phyloP scores from a whole-genome alignment of 2,113 vertebrate genomes.

The Ciconia stormi region DNA sequence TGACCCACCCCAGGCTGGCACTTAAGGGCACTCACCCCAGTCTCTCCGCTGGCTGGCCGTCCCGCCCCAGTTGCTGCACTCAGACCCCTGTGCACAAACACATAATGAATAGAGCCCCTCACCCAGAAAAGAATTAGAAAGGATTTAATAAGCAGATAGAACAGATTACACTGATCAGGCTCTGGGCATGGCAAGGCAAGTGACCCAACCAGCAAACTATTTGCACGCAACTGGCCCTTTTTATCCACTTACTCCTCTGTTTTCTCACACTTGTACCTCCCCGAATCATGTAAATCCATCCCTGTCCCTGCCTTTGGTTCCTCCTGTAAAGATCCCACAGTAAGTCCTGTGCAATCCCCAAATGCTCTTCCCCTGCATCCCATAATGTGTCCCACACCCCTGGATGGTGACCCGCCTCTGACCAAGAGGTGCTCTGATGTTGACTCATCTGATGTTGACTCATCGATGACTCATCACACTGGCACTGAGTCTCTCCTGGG shows the following conservation, averaged over 20 bases:
- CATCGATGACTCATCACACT: too few relatives aligned
- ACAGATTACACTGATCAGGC: not conserved
- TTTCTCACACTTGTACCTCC: not conserved
- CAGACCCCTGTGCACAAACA: too few relatives aligned
- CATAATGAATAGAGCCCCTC: not conserved
- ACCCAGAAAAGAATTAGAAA: not conserved
- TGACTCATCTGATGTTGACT: not conserved
- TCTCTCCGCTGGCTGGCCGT: not conserved
- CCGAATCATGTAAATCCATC: not conserved
- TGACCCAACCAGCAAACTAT: not conserved
- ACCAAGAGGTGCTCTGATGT: not conserved
- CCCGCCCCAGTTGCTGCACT: not conserved
- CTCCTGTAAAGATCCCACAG: not conserved
- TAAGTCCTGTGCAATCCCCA: not conserved
- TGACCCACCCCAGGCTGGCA: not conserved
- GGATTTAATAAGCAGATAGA: not conserved
- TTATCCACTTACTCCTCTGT: not conserved
- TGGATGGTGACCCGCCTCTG: too few relatives aligned
- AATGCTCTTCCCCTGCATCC: not conserved
- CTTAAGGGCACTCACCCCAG: rapidly evolving
- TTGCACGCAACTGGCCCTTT: not conserved
- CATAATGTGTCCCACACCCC: rapidly evolving
- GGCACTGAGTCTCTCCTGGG: not conserved
- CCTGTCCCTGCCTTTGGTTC: not conserved
- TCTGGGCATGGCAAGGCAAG: rapidly evolving